Percentiles rank a stretch among this genome's conserved stretches.
phyloP scores from a whole-genome alignment of 2,797 vertebrate species.

The Galagoides demidoff region DNA sequence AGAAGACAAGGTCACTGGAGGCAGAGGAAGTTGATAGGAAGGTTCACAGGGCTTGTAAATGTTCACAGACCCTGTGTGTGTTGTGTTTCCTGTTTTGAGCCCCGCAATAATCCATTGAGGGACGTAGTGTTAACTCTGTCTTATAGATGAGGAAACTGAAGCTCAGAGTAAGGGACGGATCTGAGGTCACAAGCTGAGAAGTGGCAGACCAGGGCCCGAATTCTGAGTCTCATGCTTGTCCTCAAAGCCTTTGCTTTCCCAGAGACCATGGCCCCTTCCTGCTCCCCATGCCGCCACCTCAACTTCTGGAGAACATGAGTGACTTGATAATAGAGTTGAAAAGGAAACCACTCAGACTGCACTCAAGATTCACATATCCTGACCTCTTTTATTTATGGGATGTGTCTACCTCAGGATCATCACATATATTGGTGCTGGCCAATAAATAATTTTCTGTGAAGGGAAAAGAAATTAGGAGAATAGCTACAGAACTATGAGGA shows the following conservation, averaged over 20 bases:
- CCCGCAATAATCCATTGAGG: not conserved
- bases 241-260: not conserved
- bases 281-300: not conserved
- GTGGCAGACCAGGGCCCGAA: not conserved
- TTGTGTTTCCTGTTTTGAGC: not conserved
- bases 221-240: not conserved
- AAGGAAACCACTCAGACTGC: not conserved
- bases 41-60: not conserved
- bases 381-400: not conserved
- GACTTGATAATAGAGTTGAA: not conserved
- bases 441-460: not conserved
- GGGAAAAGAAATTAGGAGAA: not conserved
- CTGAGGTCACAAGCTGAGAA: not conserved
- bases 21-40: not conserved
- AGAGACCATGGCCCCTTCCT: not conserved
- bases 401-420: not conserved
- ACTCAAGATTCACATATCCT: not conserved
- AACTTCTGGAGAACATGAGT: not conserved
- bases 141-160: not conserved
- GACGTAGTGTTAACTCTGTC: not conserved
- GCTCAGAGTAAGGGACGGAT: not conserved
- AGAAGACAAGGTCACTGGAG: not conserved
- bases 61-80: not conserved
- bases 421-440: not conserved
- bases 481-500: not conserved